phyloP scores from a whole-genome alignment of 1,140 invertebrate species.

The Contarinia nasturtii region DNA sequence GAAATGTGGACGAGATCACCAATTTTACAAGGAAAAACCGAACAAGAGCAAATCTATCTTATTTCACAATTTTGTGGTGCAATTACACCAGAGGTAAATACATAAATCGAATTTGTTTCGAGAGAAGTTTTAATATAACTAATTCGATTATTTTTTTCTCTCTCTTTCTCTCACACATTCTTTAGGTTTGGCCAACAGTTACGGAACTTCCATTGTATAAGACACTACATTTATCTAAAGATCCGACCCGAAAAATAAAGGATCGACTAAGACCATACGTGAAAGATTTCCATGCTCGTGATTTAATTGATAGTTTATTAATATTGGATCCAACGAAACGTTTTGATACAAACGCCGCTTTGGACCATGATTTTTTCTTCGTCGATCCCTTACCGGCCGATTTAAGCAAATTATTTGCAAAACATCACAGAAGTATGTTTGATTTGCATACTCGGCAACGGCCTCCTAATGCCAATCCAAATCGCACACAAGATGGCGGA shows the following conservation, averaged over 20 bases:
- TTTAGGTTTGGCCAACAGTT: too few species aligned
- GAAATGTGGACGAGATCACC: constrained; percentile 95
- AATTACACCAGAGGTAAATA: constrained; percentile 27
- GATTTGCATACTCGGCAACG: too few species aligned
- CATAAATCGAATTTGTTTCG: too few species aligned
- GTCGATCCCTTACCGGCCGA: constrained; percentile 88
- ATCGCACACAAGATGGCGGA: too few species aligned
- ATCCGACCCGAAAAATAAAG: constrained; percentile 81
- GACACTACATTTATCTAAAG: constrained; percentile 78
- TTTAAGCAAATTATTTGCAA: constrained; percentile 78
- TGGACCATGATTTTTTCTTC: constrained; percentile 98
- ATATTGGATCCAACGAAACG: constrained; percentile 82
- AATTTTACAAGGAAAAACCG: constrained; percentile 81
- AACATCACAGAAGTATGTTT: constrained; percentile 31
- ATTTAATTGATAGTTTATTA: constrained; percentile 82
- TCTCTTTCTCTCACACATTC: too few species aligned
- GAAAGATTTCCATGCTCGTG: constrained; percentile 79
- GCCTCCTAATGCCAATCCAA: too few species aligned
- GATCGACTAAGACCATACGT: constrained; percentile 81
- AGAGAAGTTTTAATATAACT: too few species aligned
- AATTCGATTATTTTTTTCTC: too few species aligned
- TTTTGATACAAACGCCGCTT: constrained; percentile 74
- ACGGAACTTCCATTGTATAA: constrained; percentile 68
- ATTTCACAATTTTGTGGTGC: constrained; percentile 95
- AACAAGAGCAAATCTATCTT: constrained; percentile 87